Evolutionary conservation across 1,140 invertebrate genomes (phyloP).

Genomic region (Pogonomyrmex barbatus): DNA sequence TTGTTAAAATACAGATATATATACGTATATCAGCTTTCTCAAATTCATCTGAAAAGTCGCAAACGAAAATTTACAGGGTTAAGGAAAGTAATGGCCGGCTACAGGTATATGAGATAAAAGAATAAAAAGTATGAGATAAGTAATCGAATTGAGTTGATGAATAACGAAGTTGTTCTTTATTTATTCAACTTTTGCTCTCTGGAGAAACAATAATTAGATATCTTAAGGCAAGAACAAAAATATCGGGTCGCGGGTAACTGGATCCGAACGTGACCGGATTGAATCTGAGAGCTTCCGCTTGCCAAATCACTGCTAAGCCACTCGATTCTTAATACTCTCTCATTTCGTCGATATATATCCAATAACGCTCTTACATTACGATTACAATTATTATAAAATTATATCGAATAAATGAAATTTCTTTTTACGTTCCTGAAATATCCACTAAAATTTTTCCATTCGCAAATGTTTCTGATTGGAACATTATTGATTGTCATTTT

Average conservation of each 20-base stretch:
- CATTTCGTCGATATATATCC: not conserved
- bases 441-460: not conserved
- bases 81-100: not conserved
- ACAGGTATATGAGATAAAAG: not conserved
- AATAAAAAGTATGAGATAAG: not conserved
- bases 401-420: not conserved
- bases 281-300: conserved; percentile 1
- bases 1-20: conserved; percentile 42
- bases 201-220: not conserved
- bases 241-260: not conserved
- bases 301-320: not conserved
- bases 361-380: not conserved
- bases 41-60: not conserved
- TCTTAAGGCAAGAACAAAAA: not conserved
- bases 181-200: not conserved
- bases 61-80: not conserved
- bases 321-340: not conserved
- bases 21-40: not conserved
- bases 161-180: not conserved
- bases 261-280: not conserved
- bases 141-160: conserved; percentile 18
- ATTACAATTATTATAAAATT: conserved; percentile 15
- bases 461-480: not conserved
- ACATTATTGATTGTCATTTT: not conserved
- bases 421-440: not conserved